Evolutionary conservation across 2,888 invertebrate genomes (phyloP).

Genomic region (Drosophila imparisetae): DNA sequence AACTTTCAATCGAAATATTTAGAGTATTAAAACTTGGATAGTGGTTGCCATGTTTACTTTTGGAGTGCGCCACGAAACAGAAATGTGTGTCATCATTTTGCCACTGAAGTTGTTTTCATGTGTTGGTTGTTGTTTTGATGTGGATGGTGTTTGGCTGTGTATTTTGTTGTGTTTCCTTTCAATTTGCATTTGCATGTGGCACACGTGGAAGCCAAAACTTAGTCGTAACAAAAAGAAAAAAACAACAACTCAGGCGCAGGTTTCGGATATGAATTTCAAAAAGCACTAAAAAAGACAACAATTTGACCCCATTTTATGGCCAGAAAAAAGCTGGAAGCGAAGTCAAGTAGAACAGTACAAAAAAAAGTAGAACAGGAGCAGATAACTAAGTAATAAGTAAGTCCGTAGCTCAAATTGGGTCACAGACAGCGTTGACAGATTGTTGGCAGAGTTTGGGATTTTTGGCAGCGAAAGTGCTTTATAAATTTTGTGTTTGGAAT

Average conservation of each 20-base stretch:
- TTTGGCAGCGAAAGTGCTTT: conserved; percentile 46
- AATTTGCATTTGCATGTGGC: conserved; percentile 53
- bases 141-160: conserved; percentile 23
- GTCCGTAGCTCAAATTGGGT: conserved; percentile 32
- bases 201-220: conserved; percentile 31
- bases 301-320: conserved; percentile 65
- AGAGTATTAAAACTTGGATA: conserved; percentile 15
- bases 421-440: conserved; percentile 33
- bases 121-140: conserved; percentile 17
- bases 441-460: conserved; percentile 3
- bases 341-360: conserved; percentile 3
- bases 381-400: conserved; percentile 3
- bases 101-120: conserved; percentile 20
- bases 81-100: conserved; percentile 57
- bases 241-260: conserved; percentile 43
- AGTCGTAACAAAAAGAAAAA: conserved; percentile 36
- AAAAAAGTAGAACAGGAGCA: background rate
- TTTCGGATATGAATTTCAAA: conserved; percentile 36
- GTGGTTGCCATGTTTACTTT: background rate
- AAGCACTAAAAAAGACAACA: conserved; percentile 25
- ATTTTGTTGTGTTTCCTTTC: conserved; percentile 5
- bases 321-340: conserved; percentile 34
- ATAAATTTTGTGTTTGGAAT: conserved; percentile 6
- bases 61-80: conserved; percentile 4
- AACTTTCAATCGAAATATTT: background rate